phyloP scores from a whole-genome alignment of 2,113 vertebrate genomes.

The Actinemys pallida region DNA sequence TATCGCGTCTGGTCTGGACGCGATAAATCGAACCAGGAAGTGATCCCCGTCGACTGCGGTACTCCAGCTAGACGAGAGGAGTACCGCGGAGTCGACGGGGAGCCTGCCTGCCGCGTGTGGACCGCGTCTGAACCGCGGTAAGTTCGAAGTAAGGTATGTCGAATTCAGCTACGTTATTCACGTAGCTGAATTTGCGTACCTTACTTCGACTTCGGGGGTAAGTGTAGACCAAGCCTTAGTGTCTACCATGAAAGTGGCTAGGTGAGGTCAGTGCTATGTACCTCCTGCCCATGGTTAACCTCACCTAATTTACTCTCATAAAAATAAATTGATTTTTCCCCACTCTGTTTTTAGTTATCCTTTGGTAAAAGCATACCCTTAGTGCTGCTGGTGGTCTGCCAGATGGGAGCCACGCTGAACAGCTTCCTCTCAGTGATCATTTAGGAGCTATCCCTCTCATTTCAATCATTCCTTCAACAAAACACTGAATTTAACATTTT shows the following conservation, averaged over 20 bases:
- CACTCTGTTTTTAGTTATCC: background rate
- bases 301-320: background rate
- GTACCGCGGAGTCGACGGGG: no score
- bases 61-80: no score
- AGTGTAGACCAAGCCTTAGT: no score
- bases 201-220: no score
- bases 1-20: no score
- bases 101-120: no score
- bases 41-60: no score
- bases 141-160: no score
- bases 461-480: background rate
- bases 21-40: no score
- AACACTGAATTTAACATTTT: fast-evolving
- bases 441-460: background rate
- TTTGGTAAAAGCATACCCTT: fast-evolving
- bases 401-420: background rate
- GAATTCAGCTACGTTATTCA: no score
- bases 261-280: background rate
- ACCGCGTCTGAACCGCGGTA: no score
- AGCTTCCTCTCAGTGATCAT: background rate
- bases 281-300: background rate
- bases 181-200: no score
- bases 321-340: background rate
- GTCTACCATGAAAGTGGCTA: background rate
- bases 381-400: background rate